Evolutionary conservation across 2,113 vertebrate genomes (phyloP).

Genomic region (Thamnophis sirtalis): DNA sequence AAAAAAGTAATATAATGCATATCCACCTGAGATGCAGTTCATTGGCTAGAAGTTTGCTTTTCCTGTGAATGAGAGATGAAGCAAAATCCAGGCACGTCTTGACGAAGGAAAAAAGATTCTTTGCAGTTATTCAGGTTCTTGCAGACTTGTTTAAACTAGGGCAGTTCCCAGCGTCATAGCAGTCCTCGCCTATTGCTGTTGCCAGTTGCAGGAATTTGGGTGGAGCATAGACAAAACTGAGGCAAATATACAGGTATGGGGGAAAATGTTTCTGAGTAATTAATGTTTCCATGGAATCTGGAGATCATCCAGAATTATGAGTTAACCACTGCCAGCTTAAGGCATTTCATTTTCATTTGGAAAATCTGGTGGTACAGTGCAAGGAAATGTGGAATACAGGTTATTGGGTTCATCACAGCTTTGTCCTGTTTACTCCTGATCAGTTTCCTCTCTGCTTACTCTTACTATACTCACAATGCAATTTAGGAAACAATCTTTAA

Average conservation of each 20-base stretch:
- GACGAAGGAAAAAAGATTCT: not conserved
- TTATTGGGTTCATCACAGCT: not conserved
- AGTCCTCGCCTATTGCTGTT: constrained; percentile 33
- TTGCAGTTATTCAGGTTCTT: constrained; percentile 38
- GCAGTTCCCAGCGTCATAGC: constrained; percentile 34
- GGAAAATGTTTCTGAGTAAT: constrained; percentile 21
- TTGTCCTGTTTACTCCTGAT: not conserved
- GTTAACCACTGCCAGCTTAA: not conserved
- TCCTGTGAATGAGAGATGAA: not conserved
- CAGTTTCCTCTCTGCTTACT: not conserved
- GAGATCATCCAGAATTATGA: not conserved
- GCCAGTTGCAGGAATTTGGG: constrained; percentile 49
- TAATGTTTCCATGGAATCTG: not conserved
- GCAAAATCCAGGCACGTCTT: constrained; percentile 11
- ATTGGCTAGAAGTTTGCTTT: constrained; percentile 52
- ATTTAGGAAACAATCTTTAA: not conserved
- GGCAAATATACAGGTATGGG: not conserved
- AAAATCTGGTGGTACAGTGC: fast-evolving
- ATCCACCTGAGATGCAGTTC: constrained; percentile 68
- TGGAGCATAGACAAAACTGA: constrained; percentile 37
- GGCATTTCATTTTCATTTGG: not conserved
- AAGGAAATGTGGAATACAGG: not conserved
- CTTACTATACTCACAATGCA: not conserved
- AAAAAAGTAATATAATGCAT: constrained; percentile 18
- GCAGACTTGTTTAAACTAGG: constrained; percentile 33